Base-by-base conservation (phyloP, 2,888 invertebrate genomes). In the Rhogogaster chlorosoma region DNA sequence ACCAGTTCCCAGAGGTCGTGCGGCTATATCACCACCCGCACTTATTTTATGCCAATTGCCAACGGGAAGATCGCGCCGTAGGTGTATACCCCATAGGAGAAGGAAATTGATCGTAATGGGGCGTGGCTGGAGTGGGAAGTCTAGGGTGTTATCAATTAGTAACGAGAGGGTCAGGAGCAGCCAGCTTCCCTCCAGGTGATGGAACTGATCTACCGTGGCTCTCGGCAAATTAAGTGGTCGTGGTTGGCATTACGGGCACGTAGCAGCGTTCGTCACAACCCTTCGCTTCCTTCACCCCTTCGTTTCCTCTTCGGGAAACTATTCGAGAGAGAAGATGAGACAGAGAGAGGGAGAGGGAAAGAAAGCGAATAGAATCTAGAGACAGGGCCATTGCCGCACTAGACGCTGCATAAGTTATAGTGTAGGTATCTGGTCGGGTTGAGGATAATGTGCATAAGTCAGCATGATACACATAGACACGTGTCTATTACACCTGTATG, bases 201-300 rank as follows among this genome's bases (percentile, higher is more conserved):
- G 84, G 61, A 82, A 86, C 85, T 89, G 90, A 89, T 89, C 86
- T 90, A 90, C 89, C 86, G 86, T 80, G 88, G 89, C 89, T 89
- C 88, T 90, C 89, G 88, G 89, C 90, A 90, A 89, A 89, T 89
- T 90, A 89, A 89, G 90, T 88, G 89, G 88, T 89, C 89, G 88
- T 87, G 89, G 89, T 89, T 89, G 89, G 90, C 88, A 89, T 90
- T 88, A 88, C 89, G 87, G 89, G 89, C 90, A 90, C 90, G 90
- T 90, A 90, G 87, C 89, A 88, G 87, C 89, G 90, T 90, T 89
- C 89, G 89, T 89, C 90, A 90, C 90, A 88, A 86, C 85, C 86
- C 89, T 84, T 78, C 87, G 61, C 38, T 36, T 38, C 38, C n/a
- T 73, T 42, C 71, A 57, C 80, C 80, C 80, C 61, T 15, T 61